Evolutionary conservation across 2,888 invertebrate species (phyloP).

Genomic region (Lumbricus terrestris): DNA sequence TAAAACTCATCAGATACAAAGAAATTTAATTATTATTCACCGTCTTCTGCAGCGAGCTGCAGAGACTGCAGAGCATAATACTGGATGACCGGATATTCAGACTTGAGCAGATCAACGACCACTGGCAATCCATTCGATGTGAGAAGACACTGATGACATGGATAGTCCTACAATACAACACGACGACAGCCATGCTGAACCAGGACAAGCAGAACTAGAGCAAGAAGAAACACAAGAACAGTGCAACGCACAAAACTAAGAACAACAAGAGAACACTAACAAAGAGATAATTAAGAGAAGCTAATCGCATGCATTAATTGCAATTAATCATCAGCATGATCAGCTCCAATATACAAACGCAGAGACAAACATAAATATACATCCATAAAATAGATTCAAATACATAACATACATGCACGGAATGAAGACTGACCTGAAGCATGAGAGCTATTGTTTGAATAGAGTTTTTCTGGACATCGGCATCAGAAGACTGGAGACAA

Average conservation of each 20-base stretch:
- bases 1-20: neutral
- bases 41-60: slow-evolving; percentile 55
- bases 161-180: slow-evolving; percentile 50
- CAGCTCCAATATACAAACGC: too few species aligned
- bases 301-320: too few species aligned
- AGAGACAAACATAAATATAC: neutral
- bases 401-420: neutral
- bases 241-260: neutral
- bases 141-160: slow-evolving; percentile 49
- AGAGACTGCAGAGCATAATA: slow-evolving; percentile 54
- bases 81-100: slow-evolving; percentile 58
- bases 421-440: slow-evolving; percentile 47
- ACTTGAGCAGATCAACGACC: slow-evolving; percentile 54
- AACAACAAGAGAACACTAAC: neutral
- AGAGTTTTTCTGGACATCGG: slow-evolving; percentile 59
- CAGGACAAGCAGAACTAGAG: neutral
- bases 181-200: neutral
- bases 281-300: neutral
- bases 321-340: too few species aligned
- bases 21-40: slow-evolving; percentile 42
- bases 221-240: neutral
- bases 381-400: too few species aligned
- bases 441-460: slow-evolving; percentile 56
- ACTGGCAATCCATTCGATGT: slow-evolving; percentile 53
- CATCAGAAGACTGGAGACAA: slow-evolving; percentile 52